phyloP scores from a whole-genome alignment of 2,113 vertebrate genomes.

The Scomber scombrus region DNA sequence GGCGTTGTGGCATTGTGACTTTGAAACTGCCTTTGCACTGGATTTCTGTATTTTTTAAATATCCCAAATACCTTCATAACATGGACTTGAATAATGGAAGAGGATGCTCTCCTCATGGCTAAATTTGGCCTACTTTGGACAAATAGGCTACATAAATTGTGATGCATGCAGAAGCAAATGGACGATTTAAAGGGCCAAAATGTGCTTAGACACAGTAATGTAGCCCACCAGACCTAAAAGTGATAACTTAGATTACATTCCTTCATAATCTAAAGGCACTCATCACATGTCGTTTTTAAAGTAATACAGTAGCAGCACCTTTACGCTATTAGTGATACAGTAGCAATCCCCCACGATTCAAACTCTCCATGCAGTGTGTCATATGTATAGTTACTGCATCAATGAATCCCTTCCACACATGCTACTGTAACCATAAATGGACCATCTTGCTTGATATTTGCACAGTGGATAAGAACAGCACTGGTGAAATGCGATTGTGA shows the following conservation, averaged over 20 bases:
- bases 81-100: not conserved
- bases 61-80: not conserved
- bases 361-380: not conserved
- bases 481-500: slow-evolving; percentile 8
- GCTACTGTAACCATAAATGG: not conserved
- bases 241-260: slow-evolving; percentile 2
- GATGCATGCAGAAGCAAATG: slow-evolving; percentile 26
- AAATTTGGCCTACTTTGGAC: slow-evolving; percentile 38
- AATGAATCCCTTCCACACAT: slow-evolving; percentile 16
- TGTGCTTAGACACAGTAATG: slow-evolving; percentile 2
- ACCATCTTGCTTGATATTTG: not conserved
- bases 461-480: slow-evolving; percentile 6
- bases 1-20: not conserved
- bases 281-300: not conserved
- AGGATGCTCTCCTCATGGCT: not conserved
- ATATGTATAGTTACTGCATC: slow-evolving; percentile 40
- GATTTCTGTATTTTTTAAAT: not conserved
- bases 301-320: not conserved
- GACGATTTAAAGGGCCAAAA: slow-evolving; percentile 7
- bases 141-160: slow-evolving; percentile 5
- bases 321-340: not conserved
- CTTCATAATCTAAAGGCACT: slow-evolving; percentile 7
- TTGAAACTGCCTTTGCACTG: not conserved
- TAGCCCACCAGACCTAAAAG: not conserved
- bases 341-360: not conserved